Conservation (phyloP, 2,888 invertebrate genomes). For the Pteria penguin region DNA sequence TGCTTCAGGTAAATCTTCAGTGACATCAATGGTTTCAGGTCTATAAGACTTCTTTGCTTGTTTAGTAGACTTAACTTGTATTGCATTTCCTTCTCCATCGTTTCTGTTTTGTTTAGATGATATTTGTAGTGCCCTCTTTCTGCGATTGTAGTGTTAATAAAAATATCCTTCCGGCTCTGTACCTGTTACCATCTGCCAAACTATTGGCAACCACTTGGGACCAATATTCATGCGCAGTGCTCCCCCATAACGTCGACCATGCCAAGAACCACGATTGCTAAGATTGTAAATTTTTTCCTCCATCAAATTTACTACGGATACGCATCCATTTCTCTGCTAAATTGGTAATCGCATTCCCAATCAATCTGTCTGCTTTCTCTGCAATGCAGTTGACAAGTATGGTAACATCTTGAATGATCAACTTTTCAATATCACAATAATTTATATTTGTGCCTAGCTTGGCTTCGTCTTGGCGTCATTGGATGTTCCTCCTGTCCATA, state of each 20-base stretch:
- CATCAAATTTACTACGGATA: slow-evolving; percentile 51
- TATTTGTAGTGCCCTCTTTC: background rate
- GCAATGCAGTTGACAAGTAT: slow-evolving; percentile 23
- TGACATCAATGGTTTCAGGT: background rate
- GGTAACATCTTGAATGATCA: slow-evolving; percentile 17
- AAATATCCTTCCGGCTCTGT: slow-evolving; percentile 8
- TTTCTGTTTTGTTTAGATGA: background rate
- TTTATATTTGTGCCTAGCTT: background rate
- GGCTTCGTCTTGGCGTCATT: slow-evolving; percentile 12
- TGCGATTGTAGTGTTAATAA: background rate
- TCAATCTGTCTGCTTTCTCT: slow-evolving; percentile 33
- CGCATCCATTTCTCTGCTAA: slow-evolving; percentile 51
- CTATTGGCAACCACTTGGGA: slow-evolving; percentile 28
- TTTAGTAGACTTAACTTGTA: background rate
- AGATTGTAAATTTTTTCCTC: slow-evolving; percentile 47
- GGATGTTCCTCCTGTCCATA: slow-evolving; percentile 22
- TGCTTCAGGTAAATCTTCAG: background rate
- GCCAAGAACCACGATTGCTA: slow-evolving; percentile 49
- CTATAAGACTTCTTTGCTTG: slow-evolving; percentile 15
- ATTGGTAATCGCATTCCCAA: slow-evolving; percentile 37
- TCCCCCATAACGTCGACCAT: slow-evolving; percentile 48
- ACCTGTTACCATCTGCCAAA: background rate
- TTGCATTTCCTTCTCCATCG: background rate
- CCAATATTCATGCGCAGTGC: slow-evolving; percentile 33
- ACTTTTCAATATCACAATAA: background rate